Evolutionary conservation across 2,113 vertebrate genomes (phyloP).

Genomic region (Triplophysa tibetana): DNA sequence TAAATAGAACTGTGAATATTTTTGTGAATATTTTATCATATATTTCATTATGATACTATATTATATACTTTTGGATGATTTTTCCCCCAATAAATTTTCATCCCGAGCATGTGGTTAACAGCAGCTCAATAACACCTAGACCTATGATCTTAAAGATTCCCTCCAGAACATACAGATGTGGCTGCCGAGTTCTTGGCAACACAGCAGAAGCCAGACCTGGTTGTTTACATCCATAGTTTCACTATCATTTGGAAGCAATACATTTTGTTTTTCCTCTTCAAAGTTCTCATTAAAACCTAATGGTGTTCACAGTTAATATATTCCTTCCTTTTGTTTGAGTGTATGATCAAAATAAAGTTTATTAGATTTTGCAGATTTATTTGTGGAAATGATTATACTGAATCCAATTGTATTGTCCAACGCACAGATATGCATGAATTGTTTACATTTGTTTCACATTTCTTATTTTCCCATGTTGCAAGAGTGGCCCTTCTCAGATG

Average conservation of each 20-base stretch:
- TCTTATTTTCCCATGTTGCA: no score
- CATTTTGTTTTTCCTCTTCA: slow-evolving; percentile 6
- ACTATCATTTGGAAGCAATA: slow-evolving; percentile 68
- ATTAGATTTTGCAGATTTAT: neutral
- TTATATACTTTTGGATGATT: neutral
- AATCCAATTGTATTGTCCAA: no score
- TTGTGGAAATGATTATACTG: neutral
- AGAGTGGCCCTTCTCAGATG: no score
- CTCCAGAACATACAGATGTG: neutral
- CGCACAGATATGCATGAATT: no score
- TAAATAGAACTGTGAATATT: no score
- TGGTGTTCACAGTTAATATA: slow-evolving; percentile 34
- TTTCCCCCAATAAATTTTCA: neutral
- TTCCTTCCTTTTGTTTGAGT: no score
- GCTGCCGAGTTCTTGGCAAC: slow-evolving; percentile 20
- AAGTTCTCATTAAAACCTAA: slow-evolving; percentile 53
- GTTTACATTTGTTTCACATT: no score
- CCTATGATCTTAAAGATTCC: neutral
- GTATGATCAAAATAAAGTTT: neutral
- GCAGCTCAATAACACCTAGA: slow-evolving; percentile 2
- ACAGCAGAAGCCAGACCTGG: slow-evolving; percentile 10
- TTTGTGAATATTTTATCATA: no score
- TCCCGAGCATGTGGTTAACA: slow-evolving; percentile 13
- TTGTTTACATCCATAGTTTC: slow-evolving; percentile 46
- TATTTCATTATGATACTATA: neutral